Percentiles rank a stretch among this genome's conserved stretches.
Evolutionary conservation across 2,797 vertebrate genomes (phyloP).

Genomic region (Phrynocephalus vlangalii): DNA sequence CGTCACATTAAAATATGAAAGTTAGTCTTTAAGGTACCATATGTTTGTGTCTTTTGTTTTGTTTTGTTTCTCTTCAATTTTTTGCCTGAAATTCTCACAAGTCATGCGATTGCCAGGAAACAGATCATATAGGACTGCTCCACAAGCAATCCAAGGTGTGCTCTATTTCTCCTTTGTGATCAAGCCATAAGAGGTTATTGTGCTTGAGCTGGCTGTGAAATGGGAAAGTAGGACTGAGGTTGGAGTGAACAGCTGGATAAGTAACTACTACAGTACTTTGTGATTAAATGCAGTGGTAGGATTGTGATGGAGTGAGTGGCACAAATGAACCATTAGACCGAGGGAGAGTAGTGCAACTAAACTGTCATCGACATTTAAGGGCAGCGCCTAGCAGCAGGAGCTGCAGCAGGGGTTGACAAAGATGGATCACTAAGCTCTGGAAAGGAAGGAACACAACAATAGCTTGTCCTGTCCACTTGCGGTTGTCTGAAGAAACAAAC

Average conservation of each 20-base stretch:
- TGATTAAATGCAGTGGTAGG: slow-evolving; percentile 16
- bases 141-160: too few relatives aligned
- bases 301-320: slow-evolving; percentile 29
- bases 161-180: neutral
- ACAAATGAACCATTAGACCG: slow-evolving; percentile 14
- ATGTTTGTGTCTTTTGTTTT: too few relatives aligned
- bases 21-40: too few relatives aligned
- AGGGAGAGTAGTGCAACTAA: neutral
- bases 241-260: neutral
- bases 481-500: slow-evolving; percentile 47
- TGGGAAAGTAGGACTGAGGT: neutral
- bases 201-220: neutral
- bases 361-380: slow-evolving; percentile 39
- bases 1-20: too few relatives aligned
- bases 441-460: slow-evolving; percentile 40
- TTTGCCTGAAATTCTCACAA: neutral
- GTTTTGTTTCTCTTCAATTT: too few relatives aligned
- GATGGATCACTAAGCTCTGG: slow-evolving; percentile 44
- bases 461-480: slow-evolving; percentile 37
- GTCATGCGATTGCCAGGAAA: neutral
- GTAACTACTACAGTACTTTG: slow-evolving; percentile 16
- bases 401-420: slow-evolving; percentile 38
- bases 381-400: slow-evolving; percentile 37
- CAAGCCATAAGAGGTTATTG: neutral
- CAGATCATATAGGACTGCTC: neutral